Conservation (phyloP, 2,797 vertebrate species). For the Sternotherus odoratus region DNA sequence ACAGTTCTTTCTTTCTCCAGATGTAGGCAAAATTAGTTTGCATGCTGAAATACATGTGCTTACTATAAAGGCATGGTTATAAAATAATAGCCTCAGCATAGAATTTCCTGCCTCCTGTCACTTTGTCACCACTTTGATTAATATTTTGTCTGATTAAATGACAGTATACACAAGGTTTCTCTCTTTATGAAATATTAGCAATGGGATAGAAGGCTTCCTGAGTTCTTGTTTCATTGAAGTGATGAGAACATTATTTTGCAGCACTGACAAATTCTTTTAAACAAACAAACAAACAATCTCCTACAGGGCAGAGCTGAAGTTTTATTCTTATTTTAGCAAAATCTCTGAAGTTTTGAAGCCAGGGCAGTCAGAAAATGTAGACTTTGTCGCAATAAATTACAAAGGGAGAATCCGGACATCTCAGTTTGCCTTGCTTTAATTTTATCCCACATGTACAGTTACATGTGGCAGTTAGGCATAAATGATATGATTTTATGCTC, state of each 20-base stretch:
- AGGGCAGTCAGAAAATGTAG: constrained; percentile 12
- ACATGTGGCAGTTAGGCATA: constrained; percentile 73
- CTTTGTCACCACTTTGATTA: constrained; percentile 27
- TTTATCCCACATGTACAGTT: constrained; percentile 67
- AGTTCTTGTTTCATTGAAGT: constrained; percentile 23
- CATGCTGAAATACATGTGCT: neutral
- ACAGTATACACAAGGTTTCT: neutral
- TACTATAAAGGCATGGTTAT: neutral
- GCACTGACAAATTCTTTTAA: constrained; percentile 50
- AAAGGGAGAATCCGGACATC: neutral
- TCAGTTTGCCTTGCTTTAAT: constrained; percentile 50
- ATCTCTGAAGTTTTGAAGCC: constrained; percentile 47
- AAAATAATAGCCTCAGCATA: neutral
- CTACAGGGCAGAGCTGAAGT: constrained; percentile 5
- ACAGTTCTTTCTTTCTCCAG: neutral
- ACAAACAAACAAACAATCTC: neutral
- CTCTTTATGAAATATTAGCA: constrained; percentile 1
- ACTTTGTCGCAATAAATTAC: constrained; percentile 34
- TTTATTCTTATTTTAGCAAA: constrained; percentile 15
- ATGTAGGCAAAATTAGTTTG: neutral
- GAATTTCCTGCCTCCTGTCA: neutral
- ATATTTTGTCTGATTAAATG: constrained; percentile 44
- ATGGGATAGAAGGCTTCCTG: neutral
- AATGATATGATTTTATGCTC: constrained; percentile 78
- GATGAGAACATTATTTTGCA: constrained; percentile 35